Conservation (phyloP, 2,797 vertebrate species). For the Gobionotothen gibberifrons region DNA sequence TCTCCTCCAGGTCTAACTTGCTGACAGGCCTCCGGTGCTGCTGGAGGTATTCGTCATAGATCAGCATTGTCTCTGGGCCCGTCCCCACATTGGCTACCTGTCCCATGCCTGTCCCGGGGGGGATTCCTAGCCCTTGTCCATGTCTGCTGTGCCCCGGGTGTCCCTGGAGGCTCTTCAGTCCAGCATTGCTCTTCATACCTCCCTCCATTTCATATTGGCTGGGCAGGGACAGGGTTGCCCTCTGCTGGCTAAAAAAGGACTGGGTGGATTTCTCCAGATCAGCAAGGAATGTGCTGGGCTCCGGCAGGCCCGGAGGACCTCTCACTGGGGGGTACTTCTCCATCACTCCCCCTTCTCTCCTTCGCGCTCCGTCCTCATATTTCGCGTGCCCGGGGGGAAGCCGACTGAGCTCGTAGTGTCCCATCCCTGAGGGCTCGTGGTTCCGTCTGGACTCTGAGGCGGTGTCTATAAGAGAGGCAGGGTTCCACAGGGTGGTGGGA, state of each 20-base stretch:
- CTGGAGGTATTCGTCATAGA: constrained; percentile 94
- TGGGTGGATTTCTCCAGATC: constrained; percentile 96
- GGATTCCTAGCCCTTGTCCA: constrained; percentile 57
- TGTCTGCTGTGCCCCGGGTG: constrained; percentile 70
- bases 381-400: constrained; percentile 80
- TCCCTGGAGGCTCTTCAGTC: constrained; percentile 80
- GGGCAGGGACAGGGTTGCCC: constrained; percentile 83
- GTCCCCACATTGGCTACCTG: constrained; percentile 68
- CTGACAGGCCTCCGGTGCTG: constrained; percentile 93
- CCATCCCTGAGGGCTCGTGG: constrained; percentile 81
- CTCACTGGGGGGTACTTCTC: constrained; percentile 88
- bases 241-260: constrained; percentile 91
- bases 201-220: constrained; percentile 85
- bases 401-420: constrained; percentile 87
- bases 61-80: constrained; percentile 84
- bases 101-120: constrained; percentile 50
- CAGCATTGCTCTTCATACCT: constrained; percentile 83
- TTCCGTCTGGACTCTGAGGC: constrained; percentile 86
- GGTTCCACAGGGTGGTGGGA: constrained; percentile 95
- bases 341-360: constrained; percentile 81
- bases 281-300: constrained; percentile 88
- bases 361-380: constrained; percentile 84
- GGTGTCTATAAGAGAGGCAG: constrained; percentile 91
- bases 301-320: constrained; percentile 76
- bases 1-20: constrained; percentile 97